Conservation (phyloP, 2,888 invertebrate species). For the Phortica magna region DNA sequence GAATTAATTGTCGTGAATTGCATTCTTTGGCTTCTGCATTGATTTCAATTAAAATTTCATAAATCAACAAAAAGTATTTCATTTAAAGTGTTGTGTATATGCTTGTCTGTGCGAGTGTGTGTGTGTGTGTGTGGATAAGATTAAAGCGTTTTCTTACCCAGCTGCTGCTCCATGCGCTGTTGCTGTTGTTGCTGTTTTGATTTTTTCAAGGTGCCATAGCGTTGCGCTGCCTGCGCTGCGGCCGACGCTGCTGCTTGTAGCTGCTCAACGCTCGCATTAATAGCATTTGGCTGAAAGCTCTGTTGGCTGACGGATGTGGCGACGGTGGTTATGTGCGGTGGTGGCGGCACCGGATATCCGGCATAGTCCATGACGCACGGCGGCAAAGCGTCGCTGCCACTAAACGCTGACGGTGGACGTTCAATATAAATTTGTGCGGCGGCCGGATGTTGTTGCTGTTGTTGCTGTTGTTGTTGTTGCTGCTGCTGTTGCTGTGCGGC, state of each 20-base stretch:
- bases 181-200: conserved; percentile 68
- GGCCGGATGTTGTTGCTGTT: conserved; percentile 49
- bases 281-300: conserved; percentile 59
- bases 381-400: conserved; percentile 49
- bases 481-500: conserved; percentile 59
- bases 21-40: neutral
- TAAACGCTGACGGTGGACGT: conserved; percentile 70
- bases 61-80: conserved; percentile 42
- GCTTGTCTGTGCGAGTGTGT: neutral
- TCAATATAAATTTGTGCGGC: conserved; percentile 69
- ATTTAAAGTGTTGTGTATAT: neutral
- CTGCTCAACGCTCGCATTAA: conserved; percentile 40
- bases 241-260: conserved; percentile 54
- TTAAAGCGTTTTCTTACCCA: conserved; percentile 61
- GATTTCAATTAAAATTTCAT: conserved; percentile 52
- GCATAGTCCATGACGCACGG: conserved; percentile 69
- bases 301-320: conserved; percentile 69
- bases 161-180: conserved; percentile 64
- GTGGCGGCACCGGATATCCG: conserved; percentile 65
- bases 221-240: conserved; percentile 68
- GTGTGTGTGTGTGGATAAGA: no score
- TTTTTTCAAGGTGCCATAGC: conserved; percentile 70
- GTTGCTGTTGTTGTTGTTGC: conserved; percentile 39
- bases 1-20: no score
- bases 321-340: conserved; percentile 68